Conservation (phyloP, 1,140 invertebrate species). For the Belonocnema kinseyi region DNA sequence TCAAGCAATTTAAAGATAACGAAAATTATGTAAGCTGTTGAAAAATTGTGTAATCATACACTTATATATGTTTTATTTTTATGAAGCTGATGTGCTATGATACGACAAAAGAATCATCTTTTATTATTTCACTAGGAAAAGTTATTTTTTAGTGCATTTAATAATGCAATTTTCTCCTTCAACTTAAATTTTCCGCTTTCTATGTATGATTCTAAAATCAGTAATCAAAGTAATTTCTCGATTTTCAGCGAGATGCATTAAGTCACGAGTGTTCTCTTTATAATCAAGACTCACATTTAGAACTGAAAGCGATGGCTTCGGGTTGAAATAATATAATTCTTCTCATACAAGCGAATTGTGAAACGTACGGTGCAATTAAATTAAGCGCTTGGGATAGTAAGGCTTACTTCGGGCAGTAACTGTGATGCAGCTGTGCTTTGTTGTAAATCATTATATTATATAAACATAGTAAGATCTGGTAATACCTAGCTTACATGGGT, state of each 20-base stretch:
- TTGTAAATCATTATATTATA: conserved; percentile 44
- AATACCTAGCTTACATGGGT: conserved; percentile 19
- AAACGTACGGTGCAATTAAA: conserved; percentile 8
- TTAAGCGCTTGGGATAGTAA: background rate
- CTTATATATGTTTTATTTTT: too few species aligned
- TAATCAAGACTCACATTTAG: background rate
- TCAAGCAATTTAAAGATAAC: too few species aligned
- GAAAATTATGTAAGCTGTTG: too few species aligned
- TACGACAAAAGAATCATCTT: too few species aligned
- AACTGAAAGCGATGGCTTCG: background rate
- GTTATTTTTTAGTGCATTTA: background rate
- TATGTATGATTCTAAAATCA: background rate
- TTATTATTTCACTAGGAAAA: too few species aligned
- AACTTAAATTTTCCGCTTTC: conserved; percentile 1
- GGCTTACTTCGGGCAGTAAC: background rate
- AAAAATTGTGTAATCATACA: too few species aligned
- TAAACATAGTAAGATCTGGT: conserved; percentile 36
- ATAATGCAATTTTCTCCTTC: background rate
- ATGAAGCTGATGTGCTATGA: too few species aligned
- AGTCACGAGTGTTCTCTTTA: background rate
- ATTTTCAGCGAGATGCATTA: conserved; percentile 2
- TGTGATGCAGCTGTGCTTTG: conserved; percentile 24
- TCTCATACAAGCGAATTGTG: background rate
- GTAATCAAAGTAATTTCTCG: conserved; percentile 1
- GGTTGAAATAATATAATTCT: background rate